Evolutionary conservation across 1,140 invertebrate genomes (phyloP).

Genomic region (Bombus consobrinus): DNA sequence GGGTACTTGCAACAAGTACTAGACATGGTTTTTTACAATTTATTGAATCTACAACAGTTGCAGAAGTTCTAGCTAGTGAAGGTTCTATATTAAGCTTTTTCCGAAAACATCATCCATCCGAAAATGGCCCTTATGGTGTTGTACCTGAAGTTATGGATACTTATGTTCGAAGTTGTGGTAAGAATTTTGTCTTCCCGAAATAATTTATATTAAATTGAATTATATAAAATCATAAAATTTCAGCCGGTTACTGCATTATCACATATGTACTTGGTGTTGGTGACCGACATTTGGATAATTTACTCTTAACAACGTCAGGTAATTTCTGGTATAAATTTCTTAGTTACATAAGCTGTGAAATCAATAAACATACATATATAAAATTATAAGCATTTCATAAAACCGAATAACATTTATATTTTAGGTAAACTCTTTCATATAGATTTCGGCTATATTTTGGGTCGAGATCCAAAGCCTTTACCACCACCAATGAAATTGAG

Average conservation of each 20-base stretch:
- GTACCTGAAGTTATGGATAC: conserved; percentile 97
- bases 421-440: conserved; percentile 97
- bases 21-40: conserved; percentile 99
- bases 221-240: conserved; percentile 62
- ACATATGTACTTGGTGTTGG: conserved; percentile 99
- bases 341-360: neutral
- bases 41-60: conserved; percentile 96
- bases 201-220: conserved; percentile 5
- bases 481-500: conserved; percentile 99
- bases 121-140: conserved; percentile 95
- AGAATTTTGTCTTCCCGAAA: conserved; percentile 52
- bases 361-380: neutral
- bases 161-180: conserved; percentile 97
- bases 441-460: conserved; percentile 99
- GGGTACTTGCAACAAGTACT: conserved; percentile 94
- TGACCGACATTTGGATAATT: conserved; percentile 98
- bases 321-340: conserved; percentile 13
- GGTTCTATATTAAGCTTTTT: conserved; percentile 96
- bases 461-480: conserved; percentile 98
- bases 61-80: conserved; percentile 94
- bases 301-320: conserved; percentile 93
- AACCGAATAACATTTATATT: conserved; percentile 25
- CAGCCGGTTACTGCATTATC: conserved; percentile 98
- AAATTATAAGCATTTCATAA: neutral
- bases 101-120: conserved; percentile 93